Base-by-base conservation (phyloP, 1,140 invertebrate species). In the Euura saliciscinereae region DNA sequence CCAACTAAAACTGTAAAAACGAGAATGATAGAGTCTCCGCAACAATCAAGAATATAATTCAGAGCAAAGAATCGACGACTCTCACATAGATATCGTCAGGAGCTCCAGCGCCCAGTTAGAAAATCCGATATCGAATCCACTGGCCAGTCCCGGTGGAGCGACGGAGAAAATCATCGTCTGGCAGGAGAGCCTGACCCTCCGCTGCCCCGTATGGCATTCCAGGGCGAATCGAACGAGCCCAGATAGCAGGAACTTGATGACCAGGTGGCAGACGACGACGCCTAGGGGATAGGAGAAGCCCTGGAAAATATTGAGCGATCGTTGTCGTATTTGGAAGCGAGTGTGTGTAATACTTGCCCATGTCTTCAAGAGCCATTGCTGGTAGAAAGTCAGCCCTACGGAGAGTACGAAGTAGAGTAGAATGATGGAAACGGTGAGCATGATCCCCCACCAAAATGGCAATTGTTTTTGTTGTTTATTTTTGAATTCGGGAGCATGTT, bases 81-180 rank as follows among this genome's bases (percentile, higher is more conserved):
- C 92, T 90, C 89, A 99, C 89, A 99, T 89, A 44, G 97, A 97
- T 73, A 99, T 93, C 44, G 95, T 96, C 44, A 98, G 96, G 74
- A 97, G 91, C 81, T 96, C 95, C 78, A 99, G 90, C 44, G 95
- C 96, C 97, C 97, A 99, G 86, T 99, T 98, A 6, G 98, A 99
- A 82, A 99, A 94, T 28, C 97, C 97, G 82, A 99, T 97, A 85
- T 99, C 98, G 65, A 99, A 90, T 8, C 97, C 97, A 87, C 97
- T 98, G 70, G 96, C 95, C 71, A 98, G 88, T 11, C 97, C 97
- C 66, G 95, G 92, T 11, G 94, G 92, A 1, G 91, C 92, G 69
- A 98, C 88, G 78, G 90, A 89, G 70, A 86, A 83, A 44, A 92
- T 71, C 80, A 92, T 91, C 64, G 84, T 89, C 66, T 91, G 90